Base-by-base conservation (phyloP, 2,888 invertebrate species). In the Uloborus plumipes region DNA sequence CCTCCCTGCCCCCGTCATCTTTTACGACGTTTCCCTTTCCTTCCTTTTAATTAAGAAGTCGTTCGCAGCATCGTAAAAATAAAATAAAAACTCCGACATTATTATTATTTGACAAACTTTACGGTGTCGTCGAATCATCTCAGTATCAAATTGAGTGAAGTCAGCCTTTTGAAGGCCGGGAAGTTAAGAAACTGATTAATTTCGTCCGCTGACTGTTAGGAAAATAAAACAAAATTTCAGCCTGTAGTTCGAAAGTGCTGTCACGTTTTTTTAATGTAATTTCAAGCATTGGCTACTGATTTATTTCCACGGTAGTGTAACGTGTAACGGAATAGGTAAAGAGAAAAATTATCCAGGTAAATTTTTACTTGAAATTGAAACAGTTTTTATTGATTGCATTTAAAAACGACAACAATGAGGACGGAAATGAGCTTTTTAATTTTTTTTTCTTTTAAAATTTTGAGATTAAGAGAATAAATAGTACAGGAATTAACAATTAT, bases 101-200 rank as follows among this genome's bases (percentile, higher is more conserved):
- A 74, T 81, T 81, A 69, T 74, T 74, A 81, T 81, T 81, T 81
- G 80, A 81, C 80, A 81, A 81, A 81, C 74, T 81, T 81, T 64
- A 64, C 80, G 73, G n/a, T 74, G 65, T 69, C 73, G 49, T n/a
- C 69, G 47, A 62, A 31, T 67, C 55, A 81, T 72, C 73, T 66
- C 50, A 73, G 72, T 81, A 81, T 81, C 80, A 74, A 81, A 81
- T 74, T 81, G 69, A 74, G 64, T 65, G 73, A 65, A 71, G 64
- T 78, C 73, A 39, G 47, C 26, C 49, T 39, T 55, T 64, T 51
- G 69, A 69, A 64, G 77, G 59, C 64, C 49, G 39, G 22, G 65
- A 47, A n/a, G 67, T 22, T 65, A 65, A 65, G 78, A 66, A 81
- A 81, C 64, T 81, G 80, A 81, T 81, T 81, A 74, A 49, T 47